These are phyloP conservation scores for Prolemur simus DNA, from an alignment of 2,113 vertebrate species.

Conservation along the genomic window DNA sequence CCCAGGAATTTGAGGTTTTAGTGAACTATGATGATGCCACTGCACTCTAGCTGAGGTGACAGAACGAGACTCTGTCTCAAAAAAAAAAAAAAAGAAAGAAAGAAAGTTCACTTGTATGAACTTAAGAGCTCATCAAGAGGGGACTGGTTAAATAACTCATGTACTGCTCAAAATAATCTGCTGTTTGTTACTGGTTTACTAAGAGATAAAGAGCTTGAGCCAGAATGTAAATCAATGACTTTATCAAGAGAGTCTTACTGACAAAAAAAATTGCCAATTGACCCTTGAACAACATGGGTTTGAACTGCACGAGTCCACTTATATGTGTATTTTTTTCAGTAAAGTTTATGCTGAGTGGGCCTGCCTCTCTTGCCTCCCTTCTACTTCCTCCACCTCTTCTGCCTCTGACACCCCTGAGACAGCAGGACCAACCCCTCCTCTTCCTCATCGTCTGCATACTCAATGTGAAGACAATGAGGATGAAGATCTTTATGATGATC, in stretches of 20 bases:
- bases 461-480: not conserved
- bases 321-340: not conserved
- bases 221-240: not conserved
- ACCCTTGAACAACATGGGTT: not conserved
- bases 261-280: not conserved
- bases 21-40: too few relatives aligned
- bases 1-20: too few relatives aligned
- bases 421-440: not conserved
- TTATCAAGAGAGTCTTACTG: conserved; percentile 23
- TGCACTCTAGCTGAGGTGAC: too few relatives aligned
- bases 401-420: not conserved
- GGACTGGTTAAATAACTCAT: not conserved
- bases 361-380: not conserved
- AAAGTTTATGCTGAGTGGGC: not conserved
- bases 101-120: not conserved
- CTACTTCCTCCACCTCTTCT: not conserved
- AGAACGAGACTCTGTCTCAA: too few relatives aligned
- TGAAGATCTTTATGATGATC: not conserved
- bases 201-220: not conserved
- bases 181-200: not conserved
- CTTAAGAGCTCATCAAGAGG: not conserved
- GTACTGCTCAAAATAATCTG: not conserved
- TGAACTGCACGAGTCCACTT: not conserved
- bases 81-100: too few relatives aligned
- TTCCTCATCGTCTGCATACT: not conserved